Evolutionary conservation across 2,888 invertebrate species (phyloP), one percentile per base, ranked within the genome.

Genomic region (Cryptus armator): DNA sequence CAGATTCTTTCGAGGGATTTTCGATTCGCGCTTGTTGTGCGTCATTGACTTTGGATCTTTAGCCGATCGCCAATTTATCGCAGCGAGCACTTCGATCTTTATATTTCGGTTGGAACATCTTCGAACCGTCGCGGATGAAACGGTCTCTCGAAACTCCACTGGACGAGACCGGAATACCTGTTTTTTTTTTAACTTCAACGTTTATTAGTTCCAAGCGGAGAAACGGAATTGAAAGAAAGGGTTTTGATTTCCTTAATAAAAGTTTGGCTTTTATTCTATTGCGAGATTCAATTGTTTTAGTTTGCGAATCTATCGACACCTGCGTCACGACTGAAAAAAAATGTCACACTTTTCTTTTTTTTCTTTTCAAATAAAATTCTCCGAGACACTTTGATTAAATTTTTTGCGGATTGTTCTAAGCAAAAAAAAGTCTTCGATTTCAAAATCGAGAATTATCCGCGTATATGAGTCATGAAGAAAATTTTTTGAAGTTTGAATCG

Each of bases 161-260:
- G 74, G 64, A 81, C 81, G 81, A 79, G 84, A 79, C 78, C 70
- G 56, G 84, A 81, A 81, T 78, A 75, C 70, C 56, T 24, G 56
- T 14, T 48, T 48, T 56, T 56, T 56, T 19, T 19, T 56, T 10
- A 10, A 10, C 19, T 24, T 56, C 56, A 24, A 2, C 24, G 56
- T 56, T 56, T 12, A 24, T 2, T 5, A 24, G 56, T 56, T 12
- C 24, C 24, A 24, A 56, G 56, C 12, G 7, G 19, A 9, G 56
- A 56, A 24, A 7, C 19, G 56, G 12, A 24, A 56, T 56, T 4
- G 24, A 24, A 10, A 19, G 56, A 56, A 3, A 24, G 12, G 10
- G 56, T 56, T 56, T 24, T 3, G 3, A 24, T 12, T 24, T 12
- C 19, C 14, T 16, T 19, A 10, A 4, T 24, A 10, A 24, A 16